Percentiles rank a stretch among this genome's conserved stretches.
These are phyloP conservation scores for Lagorchestes hirsutus DNA, from an alignment of 2,797 vertebrate species.

Conservation along the genomic window DNA sequence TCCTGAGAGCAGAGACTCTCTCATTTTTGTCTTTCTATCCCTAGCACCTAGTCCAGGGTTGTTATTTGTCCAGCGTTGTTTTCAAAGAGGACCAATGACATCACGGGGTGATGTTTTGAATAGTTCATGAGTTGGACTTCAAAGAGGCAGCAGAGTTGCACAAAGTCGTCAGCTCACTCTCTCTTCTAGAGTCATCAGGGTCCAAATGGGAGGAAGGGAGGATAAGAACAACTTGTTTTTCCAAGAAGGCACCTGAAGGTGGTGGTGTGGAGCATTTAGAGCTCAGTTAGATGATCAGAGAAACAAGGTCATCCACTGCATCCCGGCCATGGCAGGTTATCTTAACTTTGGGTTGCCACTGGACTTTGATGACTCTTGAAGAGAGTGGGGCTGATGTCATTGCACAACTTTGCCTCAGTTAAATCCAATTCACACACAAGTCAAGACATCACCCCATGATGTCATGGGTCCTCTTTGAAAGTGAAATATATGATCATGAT, in stretches of 20 bases:
- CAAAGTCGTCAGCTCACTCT: no score
- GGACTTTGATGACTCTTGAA: neutral
- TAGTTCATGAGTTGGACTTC: no score
- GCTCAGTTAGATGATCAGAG: neutral
- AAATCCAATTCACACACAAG: neutral
- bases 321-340: neutral
- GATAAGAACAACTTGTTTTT: neutral
- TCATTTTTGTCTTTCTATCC: no score
- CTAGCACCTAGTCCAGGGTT: no score
- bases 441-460: neutral
- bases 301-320: neutral
- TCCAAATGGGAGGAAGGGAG: no score
- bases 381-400: neutral
- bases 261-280: neutral
- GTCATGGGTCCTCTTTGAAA: neutral
- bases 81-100: no score
- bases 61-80: no score
- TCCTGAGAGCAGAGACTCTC: no score
- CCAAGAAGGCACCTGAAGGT: neutral
- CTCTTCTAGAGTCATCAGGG: no score
- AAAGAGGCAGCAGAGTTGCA: no score
- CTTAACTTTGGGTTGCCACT: neutral
- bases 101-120: no score
- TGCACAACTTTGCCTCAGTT: neutral
- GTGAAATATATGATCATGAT: neutral